Conservation (phyloP, 2,888 invertebrate genomes). For the Sminthurinus aureus region DNA sequence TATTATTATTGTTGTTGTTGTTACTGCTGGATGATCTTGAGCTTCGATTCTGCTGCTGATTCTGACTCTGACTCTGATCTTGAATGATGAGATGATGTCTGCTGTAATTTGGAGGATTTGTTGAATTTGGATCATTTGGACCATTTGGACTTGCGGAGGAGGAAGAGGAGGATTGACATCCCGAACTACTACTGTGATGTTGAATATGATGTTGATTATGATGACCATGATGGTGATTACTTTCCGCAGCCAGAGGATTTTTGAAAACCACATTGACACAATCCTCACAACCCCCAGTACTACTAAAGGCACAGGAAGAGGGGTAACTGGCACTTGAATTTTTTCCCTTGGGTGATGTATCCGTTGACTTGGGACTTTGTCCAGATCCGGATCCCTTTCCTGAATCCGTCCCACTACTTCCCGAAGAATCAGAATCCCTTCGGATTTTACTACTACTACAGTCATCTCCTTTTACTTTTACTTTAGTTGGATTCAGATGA, state of each 20-base stretch:
- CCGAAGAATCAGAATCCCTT: conserved; percentile 12
- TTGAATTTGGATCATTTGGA: neutral
- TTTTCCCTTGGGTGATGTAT: conserved; percentile 13
- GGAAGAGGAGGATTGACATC: neutral
- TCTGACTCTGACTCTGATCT: conserved; percentile 3
- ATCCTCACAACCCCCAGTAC: conserved; percentile 44
- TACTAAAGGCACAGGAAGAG: conserved; percentile 25
- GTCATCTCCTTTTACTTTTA: neutral
- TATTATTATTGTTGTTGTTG: neutral
- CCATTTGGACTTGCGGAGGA: neutral
- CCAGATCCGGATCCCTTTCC: conserved; percentile 54
- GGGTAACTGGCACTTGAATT: conserved; percentile 13
- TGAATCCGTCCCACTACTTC: conserved; percentile 49
- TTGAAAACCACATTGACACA: conserved; percentile 32
- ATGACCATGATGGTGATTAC: neutral
- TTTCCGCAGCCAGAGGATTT: conserved; percentile 35
- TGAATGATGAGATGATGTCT: conserved; percentile 30
- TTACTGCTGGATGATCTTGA: neutral
- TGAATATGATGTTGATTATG: no score
- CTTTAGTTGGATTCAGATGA: neutral
- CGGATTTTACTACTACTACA: conserved; percentile 1
- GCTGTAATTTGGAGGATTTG: no score
- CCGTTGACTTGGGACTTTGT: conserved; percentile 12
- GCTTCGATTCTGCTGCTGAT: conserved; percentile 6
- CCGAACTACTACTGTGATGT: neutral